Evolutionary conservation across 2,888 invertebrate species (phyloP).

Genomic region (Cheilosia scutellata): DNA sequence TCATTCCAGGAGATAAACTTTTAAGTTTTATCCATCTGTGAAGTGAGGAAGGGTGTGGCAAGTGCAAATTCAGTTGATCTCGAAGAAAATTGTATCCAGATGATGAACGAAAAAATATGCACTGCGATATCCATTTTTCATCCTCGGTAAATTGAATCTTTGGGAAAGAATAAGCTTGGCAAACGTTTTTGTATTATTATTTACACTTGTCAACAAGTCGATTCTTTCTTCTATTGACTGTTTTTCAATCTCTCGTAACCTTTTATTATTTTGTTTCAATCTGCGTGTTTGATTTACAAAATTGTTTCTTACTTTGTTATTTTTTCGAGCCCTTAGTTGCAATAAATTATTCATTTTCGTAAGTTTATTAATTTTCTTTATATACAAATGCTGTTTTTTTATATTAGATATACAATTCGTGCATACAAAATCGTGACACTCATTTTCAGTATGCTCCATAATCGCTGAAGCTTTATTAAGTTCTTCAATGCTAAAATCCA

Average conservation of each 20-base stretch:
- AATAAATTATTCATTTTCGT: too few relatives aligned
- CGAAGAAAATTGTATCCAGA: slow-evolving; percentile 18
- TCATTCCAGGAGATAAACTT: slow-evolving; percentile 2
- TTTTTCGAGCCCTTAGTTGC: too few relatives aligned
- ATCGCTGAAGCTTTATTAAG: too few relatives aligned
- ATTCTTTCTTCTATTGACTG: background rate
- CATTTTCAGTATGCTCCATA: too few relatives aligned
- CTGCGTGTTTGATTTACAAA: background rate
- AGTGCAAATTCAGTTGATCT: slow-evolving; percentile 12
- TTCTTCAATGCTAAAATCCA: too few relatives aligned
- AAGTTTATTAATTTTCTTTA: too few relatives aligned
- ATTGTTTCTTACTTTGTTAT: background rate
- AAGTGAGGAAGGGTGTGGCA: slow-evolving; percentile 10
- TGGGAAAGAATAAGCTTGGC: background rate
- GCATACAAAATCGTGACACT: too few relatives aligned
- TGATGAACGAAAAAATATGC: slow-evolving; percentile 37
- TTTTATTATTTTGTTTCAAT: background rate
- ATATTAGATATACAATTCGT: too few relatives aligned
- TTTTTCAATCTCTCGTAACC: background rate
- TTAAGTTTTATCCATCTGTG: slow-evolving; percentile 13
- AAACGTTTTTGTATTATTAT: background rate
- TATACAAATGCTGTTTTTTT: too few relatives aligned
- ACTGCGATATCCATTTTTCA: slow-evolving; percentile 21
- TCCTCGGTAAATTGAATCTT: background rate
- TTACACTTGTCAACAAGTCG: background rate